phyloP scores from a whole-genome alignment of 2,888 invertebrate species.

The Cryptophagus acutangulus region DNA sequence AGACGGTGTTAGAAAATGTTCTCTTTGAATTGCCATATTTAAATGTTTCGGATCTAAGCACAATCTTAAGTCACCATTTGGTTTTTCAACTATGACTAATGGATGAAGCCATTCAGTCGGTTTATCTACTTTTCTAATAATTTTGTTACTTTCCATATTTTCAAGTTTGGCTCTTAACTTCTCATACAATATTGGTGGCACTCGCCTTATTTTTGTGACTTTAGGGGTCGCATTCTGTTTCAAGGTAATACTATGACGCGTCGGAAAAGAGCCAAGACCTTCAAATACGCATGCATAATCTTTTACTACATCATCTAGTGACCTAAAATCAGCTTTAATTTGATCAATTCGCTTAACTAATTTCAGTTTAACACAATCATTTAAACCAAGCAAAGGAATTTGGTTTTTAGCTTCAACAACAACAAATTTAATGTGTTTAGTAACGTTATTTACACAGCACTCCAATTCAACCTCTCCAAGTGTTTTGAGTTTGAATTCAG shows the following conservation, averaged over 20 bases:
- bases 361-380: too few species aligned
- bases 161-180: background rate
- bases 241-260: background rate
- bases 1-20: conserved; percentile 13
- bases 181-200: background rate
- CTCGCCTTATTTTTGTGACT: background rate
- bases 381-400: too few species aligned
- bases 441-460: background rate
- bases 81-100: conserved; percentile 20
- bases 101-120: conserved; percentile 19
- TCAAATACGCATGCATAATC: background rate
- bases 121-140: background rate
- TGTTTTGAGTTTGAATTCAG: background rate
- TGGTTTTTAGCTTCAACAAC: too few species aligned
- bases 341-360: too few species aligned
- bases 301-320: too few species aligned
- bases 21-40: conserved; percentile 17
- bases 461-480: background rate
- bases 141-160: background rate
- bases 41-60: conserved; percentile 22
- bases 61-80: conserved; percentile 17
- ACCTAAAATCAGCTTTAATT: too few species aligned
- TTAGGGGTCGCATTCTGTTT: background rate
- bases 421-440: too few species aligned
- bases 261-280: background rate